Conservation (phyloP, 2,888 invertebrate species). For the Bombylius major region DNA sequence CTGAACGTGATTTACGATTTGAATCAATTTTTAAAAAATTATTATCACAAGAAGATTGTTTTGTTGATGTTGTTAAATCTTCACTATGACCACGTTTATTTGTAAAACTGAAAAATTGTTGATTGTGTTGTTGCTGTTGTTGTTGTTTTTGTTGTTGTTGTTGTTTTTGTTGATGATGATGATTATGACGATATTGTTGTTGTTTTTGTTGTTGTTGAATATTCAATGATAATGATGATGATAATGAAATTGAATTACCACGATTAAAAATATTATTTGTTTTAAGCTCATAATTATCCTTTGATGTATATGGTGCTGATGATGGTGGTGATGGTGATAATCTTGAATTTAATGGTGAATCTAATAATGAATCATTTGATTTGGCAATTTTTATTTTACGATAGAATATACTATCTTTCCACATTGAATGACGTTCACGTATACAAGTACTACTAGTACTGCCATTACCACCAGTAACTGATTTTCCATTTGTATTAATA, state of each 20-base stretch:
- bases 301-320: constrained; percentile 22
- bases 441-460: not conserved
- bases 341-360: constrained; percentile 27
- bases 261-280: constrained; percentile 21
- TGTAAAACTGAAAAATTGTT: no score
- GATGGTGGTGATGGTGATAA: constrained; percentile 17
- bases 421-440: constrained; percentile 27
- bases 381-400: constrained; percentile 36
- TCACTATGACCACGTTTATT: constrained; percentile 5
- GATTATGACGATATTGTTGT: not conserved
- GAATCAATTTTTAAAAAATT: constrained; percentile 10
- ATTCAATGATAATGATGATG: constrained; percentile 11
- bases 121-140: no score
- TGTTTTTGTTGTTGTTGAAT: constrained; percentile 20
- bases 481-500: constrained; percentile 18
- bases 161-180: not conserved
- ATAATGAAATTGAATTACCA: constrained; percentile 21
- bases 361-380: constrained; percentile 35
- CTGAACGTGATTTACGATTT: constrained; percentile 16
- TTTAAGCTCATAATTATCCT: constrained; percentile 30
- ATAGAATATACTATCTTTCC: constrained; percentile 36
- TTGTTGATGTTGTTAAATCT: not conserved
- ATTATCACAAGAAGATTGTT: not conserved
- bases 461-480: not conserved
- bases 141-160: no score